Percentiles rank a stretch among this genome's conserved stretches.
phyloP scores from a whole-genome alignment of 2,113 vertebrate species.

The Siniperca chuatsi region DNA sequence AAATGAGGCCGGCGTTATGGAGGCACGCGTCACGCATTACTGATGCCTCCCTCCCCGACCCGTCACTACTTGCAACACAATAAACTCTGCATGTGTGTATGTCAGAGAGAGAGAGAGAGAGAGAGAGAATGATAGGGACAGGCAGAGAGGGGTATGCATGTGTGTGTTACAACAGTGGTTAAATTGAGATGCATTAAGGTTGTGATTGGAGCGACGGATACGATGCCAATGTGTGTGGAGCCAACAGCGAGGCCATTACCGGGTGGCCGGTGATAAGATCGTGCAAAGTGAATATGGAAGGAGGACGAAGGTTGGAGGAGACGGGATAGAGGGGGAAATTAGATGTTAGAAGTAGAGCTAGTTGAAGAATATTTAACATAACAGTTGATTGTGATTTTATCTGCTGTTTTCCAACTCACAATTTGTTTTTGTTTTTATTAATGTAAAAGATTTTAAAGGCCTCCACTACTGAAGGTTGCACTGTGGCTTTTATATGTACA shows the following conservation, averaged over 20 bases:
- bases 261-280: conserved; percentile 41
- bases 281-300: conserved; percentile 30
- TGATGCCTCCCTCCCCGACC: conserved; percentile 57
- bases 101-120: neutral
- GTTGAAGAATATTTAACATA: conserved; percentile 10
- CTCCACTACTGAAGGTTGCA: neutral
- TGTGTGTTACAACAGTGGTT: conserved; percentile 51
- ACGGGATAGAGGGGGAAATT: neutral
- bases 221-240: conserved; percentile 21
- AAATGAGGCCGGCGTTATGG: conserved; percentile 72
- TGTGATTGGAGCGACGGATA: conserved; percentile 50
- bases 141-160: neutral
- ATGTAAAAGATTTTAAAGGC: neutral
- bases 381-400: neutral
- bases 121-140: neutral
- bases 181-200: conserved; percentile 71
- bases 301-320: conserved; percentile 40
- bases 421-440: no score
- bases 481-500: no score
- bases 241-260: conserved; percentile 36
- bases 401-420: neutral
- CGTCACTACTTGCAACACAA: conserved; percentile 45
- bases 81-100: conserved; percentile 32
- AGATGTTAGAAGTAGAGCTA: neutral
- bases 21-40: conserved; percentile 67